Base-by-base conservation (phyloP, 2,113 vertebrate species). In the Ciconia boyciana region DNA sequence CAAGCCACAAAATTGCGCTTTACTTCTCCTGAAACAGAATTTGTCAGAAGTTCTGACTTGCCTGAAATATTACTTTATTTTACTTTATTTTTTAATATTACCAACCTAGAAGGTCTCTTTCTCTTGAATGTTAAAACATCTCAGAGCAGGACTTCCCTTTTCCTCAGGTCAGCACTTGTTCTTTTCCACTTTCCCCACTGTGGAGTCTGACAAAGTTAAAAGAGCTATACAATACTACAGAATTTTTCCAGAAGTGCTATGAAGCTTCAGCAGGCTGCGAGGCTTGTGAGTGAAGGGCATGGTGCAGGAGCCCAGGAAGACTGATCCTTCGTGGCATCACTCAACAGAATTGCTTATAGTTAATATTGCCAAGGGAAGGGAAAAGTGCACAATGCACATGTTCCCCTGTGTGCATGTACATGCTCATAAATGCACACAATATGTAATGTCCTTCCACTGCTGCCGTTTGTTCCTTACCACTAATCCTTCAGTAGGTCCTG, bases 321-420 rank as follows among this genome's bases (percentile, higher is more conserved):
- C 32, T 64, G 32, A 34, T 64, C 15, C 20, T 77, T 76, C 19
- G 84, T 51, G 44, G 25, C 64, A 65, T 64, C 14, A 9, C 39
- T 74, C 49, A 34, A 16, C 28, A 65, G 49, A 69, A 69, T 51
- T 54, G 19, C 26, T 58, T 55, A 34, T 46, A 34, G 26, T 54
- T 80, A 64, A n/a, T 49, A 12, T 10, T 64, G 48, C 26, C 43
- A 57, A 78, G n/a, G n/a, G 28, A 71, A 77, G 26, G 29, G 31
- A 87, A 69, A 55, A 48, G 5, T 22, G 19, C 46, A 58, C 11
- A 2, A 4, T 20, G 17, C 21, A 6, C 0, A 0, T 39, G 15
- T n/a, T 80, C 4, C 20, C 29, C 46, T 32, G 8, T 36, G 36
- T 68, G 48, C 32, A 26, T 2, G 19, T 39, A 48, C 10, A 9